Evolutionary conservation across 2,797 vertebrate species (phyloP).

Genomic region (Setipinna tenuifilis): DNA sequence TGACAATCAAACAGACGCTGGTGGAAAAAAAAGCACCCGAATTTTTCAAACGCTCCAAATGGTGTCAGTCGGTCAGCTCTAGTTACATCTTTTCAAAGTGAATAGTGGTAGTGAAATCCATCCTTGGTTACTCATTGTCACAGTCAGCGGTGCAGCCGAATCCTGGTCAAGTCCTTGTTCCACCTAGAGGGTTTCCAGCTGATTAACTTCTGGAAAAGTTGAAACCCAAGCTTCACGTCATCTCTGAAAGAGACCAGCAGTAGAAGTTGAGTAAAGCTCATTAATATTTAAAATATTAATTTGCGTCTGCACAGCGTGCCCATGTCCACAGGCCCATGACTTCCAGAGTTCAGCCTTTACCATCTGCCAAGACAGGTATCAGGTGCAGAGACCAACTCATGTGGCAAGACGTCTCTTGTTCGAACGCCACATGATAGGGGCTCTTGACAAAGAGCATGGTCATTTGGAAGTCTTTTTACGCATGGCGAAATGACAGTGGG

Average conservation of each 20-base stretch:
- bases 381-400: constrained; percentile 56
- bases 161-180: constrained; percentile 40
- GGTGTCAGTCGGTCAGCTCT: constrained; percentile 57
- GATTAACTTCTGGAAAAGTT: constrained; percentile 69
- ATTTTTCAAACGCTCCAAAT: constrained; percentile 70
- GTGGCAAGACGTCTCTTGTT: constrained; percentile 53
- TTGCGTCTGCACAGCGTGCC: constrained; percentile 55
- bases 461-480: background rate
- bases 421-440: constrained; percentile 60
- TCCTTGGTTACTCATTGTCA: constrained; percentile 62
- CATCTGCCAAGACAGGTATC: constrained; percentile 69
- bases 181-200: constrained; percentile 69
- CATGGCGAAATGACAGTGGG: background rate
- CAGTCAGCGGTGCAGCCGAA: constrained; percentile 56
- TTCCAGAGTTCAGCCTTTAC: constrained; percentile 52
- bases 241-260: constrained; percentile 59
- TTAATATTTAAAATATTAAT: constrained; percentile 82
- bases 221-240: constrained; percentile 72
- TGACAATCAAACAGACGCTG: constrained; percentile 75
- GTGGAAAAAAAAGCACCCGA: constrained; percentile 63
- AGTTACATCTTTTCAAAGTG: constrained; percentile 73
- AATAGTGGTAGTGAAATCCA: constrained; percentile 74
- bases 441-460: constrained; percentile 53
- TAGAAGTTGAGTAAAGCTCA: constrained; percentile 62
- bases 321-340: constrained; percentile 54